Conservation (phyloP, 2,113 vertebrate species). For the Talpa occidentalis region DNA sequence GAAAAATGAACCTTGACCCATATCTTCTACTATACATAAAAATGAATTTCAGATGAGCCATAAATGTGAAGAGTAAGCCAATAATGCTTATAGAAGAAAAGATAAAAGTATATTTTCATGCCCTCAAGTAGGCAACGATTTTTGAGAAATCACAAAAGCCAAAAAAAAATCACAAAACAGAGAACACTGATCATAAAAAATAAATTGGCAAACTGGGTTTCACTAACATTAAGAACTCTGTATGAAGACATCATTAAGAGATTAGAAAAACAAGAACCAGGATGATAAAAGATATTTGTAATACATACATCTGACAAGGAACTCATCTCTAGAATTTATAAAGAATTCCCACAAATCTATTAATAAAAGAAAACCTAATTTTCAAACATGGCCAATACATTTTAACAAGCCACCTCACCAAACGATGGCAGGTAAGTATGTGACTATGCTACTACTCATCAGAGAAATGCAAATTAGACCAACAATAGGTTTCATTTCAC, state of each 20-base stretch:
- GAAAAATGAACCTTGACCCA: constrained; percentile 20
- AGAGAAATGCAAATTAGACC: not conserved
- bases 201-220: not conserved
- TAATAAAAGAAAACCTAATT: not conserved
- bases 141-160: not conserved
- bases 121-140: not conserved
- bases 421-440: not conserved
- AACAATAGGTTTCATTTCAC: not conserved
- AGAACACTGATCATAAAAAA: not conserved
- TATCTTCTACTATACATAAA: not conserved
- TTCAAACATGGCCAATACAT: not conserved
- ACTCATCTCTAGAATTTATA: not conserved
- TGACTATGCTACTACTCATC: not conserved
- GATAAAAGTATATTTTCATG: not conserved
- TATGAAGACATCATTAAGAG: not conserved
- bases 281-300: not conserved
- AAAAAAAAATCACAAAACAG: not conserved
- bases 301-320: not conserved
- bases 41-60: not conserved
- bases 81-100: not conserved
- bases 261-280: not conserved
- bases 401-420: constrained; percentile 2
- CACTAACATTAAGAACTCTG: not conserved
- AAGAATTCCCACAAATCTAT: not conserved
- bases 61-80: not conserved